phyloP scores from a whole-genome alignment of 2,113 vertebrate species.

The Rhea americana region DNA sequence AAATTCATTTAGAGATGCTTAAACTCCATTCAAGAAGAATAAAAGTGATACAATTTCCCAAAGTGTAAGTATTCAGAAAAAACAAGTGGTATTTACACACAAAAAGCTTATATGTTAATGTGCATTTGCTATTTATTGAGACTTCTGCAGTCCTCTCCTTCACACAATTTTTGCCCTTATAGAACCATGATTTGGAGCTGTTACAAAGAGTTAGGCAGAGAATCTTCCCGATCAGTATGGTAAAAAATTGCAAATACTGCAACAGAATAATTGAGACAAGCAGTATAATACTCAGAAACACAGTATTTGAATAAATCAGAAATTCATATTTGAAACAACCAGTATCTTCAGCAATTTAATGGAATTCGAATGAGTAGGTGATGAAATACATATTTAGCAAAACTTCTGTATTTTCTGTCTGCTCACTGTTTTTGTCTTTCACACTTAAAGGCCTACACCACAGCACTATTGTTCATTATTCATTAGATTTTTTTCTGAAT shows the following conservation, averaged over 20 bases:
- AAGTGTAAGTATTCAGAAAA: neutral
- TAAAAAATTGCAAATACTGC: neutral
- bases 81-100: accelerated
- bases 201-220: neutral
- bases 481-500: neutral
- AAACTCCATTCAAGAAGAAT: neutral
- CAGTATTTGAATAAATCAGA: neutral
- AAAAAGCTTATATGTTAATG: neutral
- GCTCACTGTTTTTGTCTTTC: neutral
- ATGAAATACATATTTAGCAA: neutral
- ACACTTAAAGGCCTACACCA: neutral
- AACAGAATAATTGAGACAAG: neutral
- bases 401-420: neutral
- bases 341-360: neutral
- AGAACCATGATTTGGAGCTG: neutral
- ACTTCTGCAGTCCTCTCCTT: neutral
- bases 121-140: neutral
- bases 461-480: neutral
- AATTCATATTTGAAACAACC: neutral
- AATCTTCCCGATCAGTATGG: neutral
- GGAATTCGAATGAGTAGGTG: neutral
- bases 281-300: neutral
- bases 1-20: neutral
- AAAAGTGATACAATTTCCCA: neutral
- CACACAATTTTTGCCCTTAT: neutral